phyloP scores from a whole-genome alignment of 2,888 invertebrate genomes.

The Apodemia hepburni region DNA sequence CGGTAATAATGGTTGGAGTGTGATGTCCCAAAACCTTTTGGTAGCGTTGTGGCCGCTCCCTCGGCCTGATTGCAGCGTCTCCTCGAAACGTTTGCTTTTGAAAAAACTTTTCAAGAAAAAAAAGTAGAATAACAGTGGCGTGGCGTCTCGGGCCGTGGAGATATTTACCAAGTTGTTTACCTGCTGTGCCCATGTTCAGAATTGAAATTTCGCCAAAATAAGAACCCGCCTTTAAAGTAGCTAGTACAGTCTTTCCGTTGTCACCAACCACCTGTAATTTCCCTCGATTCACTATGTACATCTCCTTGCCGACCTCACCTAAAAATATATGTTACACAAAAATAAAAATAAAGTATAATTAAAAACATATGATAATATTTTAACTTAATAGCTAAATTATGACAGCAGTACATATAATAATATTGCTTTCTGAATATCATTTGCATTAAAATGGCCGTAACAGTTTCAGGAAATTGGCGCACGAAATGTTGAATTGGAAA shows the following conservation, averaged over 20 bases:
- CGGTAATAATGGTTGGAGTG: slow-evolving; percentile 45
- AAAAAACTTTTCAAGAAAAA: slow-evolving; percentile 67
- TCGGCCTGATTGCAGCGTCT: slow-evolving; percentile 79
- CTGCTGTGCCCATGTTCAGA: slow-evolving; percentile 99
- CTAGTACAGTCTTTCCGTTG: slow-evolving; percentile 97
- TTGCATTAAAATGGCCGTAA: not conserved
- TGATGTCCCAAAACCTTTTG: slow-evolving; percentile 77
- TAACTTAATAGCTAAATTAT: not conserved
- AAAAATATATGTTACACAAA: slow-evolving; percentile 39
- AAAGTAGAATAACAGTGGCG: slow-evolving; percentile 73
- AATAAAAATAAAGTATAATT: not conserved
- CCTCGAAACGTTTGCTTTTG: slow-evolving; percentile 69
- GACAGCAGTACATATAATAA: not conserved
- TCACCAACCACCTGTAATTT: slow-evolving; percentile 96
- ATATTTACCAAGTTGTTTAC: slow-evolving; percentile 98
- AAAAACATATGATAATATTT: not conserved
- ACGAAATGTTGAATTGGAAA: no score
- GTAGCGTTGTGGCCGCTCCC: slow-evolving; percentile 72
- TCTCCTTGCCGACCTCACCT: slow-evolving; percentile 99
- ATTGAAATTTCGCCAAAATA: slow-evolving; percentile 99
- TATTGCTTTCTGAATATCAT: not conserved
- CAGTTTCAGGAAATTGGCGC: no score
- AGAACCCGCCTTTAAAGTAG: slow-evolving; percentile 98
- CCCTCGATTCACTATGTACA: slow-evolving; percentile 99
- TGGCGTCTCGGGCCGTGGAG: slow-evolving; percentile 81